phyloP scores from a whole-genome alignment of 2,113 vertebrate species.

The Pachyramphus minor region DNA sequence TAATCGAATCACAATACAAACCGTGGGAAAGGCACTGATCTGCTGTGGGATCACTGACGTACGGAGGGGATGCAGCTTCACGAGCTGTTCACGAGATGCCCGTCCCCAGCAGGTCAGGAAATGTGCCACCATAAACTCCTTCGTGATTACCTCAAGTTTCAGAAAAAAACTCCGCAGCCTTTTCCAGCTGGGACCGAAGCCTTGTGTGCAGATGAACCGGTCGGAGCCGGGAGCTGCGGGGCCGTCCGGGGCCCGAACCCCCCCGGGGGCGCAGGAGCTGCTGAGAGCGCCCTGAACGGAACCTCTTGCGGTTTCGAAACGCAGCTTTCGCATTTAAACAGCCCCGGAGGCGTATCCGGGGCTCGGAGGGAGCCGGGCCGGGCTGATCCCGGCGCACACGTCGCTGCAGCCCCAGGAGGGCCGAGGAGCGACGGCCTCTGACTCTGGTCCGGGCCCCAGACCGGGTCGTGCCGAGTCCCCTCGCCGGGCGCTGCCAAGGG shows the following conservation, averaged over 20 bases:
- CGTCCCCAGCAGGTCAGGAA: background rate
- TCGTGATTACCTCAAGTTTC: background rate
- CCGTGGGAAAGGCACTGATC: background rate
- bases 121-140: background rate
- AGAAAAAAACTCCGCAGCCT: background rate
- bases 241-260: too few species aligned
- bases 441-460: too few species aligned
- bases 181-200: background rate
- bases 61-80: background rate
- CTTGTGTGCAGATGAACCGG: background rate
- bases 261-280: background rate
- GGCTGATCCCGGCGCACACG: background rate
- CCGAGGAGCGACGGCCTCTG: background rate
- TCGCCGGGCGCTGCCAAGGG: too few species aligned
- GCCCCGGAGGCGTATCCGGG: too few species aligned
- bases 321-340: rapidly evolving
- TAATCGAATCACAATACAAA: background rate
- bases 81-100: background rate
- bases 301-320: background rate
- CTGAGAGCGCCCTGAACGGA: background rate
- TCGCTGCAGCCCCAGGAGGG: too few species aligned
- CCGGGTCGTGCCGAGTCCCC: background rate
- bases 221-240: background rate
- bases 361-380: background rate
- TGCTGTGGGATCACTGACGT: rapidly evolving